Conservation (phyloP, 1,140 invertebrate species). For the Conus betulinus region DNA sequence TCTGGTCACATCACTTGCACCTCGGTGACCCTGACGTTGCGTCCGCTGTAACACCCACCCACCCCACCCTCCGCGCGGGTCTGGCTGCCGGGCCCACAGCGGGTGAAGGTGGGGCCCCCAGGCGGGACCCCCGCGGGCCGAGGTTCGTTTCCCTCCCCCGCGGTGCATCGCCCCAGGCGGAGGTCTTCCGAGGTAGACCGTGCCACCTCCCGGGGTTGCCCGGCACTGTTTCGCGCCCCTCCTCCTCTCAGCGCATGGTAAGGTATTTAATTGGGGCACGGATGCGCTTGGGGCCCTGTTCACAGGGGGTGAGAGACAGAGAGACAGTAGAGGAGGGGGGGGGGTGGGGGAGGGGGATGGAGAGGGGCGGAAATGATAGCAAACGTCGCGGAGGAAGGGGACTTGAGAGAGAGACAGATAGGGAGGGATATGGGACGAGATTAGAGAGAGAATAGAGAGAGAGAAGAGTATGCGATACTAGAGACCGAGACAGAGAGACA, state of each 20-base stretch:
- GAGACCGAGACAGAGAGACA: too few relatives aligned
- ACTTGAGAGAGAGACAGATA: not conserved
- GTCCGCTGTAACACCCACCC: slow-evolving; percentile 80
- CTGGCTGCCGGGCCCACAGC: slow-evolving; percentile 75
- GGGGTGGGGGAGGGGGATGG: too few relatives aligned
- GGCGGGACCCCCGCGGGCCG: not conserved
- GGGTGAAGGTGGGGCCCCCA: slow-evolving; percentile 25
- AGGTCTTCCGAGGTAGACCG: slow-evolving; percentile 60
- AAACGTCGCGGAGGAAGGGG: not conserved
- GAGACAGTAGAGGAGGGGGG: not conserved
- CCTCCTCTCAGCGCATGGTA: slow-evolving; percentile 56
- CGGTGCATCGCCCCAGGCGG: slow-evolving; percentile 61
- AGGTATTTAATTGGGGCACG: slow-evolving; percentile 47
- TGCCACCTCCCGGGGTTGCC: slow-evolving; percentile 62
- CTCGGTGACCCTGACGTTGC: slow-evolving; percentile 45
- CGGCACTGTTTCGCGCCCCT: slow-evolving; percentile 62
- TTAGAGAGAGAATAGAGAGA: too few relatives aligned
- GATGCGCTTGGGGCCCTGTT: slow-evolving; percentile 16
- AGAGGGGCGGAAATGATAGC: not conserved
- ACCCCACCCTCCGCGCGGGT: too few relatives aligned
- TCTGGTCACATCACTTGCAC: not conserved
- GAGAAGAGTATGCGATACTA: too few relatives aligned
- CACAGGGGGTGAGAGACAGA: not conserved
- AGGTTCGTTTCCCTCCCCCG: not conserved
- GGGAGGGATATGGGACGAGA: too few relatives aligned